Base-by-base conservation (phyloP, 2,888 invertebrate genomes). In the Agrenia bidenticulata region DNA sequence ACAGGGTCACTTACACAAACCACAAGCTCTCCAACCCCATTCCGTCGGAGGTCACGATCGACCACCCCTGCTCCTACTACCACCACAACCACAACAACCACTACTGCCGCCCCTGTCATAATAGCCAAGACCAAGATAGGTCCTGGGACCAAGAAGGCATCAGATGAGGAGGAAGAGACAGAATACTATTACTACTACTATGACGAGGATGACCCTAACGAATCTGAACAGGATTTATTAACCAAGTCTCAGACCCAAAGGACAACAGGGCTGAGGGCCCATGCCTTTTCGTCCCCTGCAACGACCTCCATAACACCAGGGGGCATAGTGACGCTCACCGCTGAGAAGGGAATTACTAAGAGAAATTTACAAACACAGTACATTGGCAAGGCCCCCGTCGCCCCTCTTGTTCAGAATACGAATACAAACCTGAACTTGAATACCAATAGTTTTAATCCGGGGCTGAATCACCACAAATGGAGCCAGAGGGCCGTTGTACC, bases 181-280 rank as follows among this genome's bases (percentile, higher is more conserved):
- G 70, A 74, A 21, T 72, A 76, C 51, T 73, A 77, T 58, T 74
- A 76, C 39, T 73, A 75, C 19, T 77, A 76, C 32, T 77, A 78
- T 17, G 82, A 82, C 39, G 83, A 83, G 63, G 81, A 84, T 15
- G 88, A 88, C 59, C 84, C 80, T 78, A 90, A 19, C 15, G 24
- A 15, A 2, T 7, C 50, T 15, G 26, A 51, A 19, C 58, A 67
- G 24, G 70, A 70, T 45, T 50, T 70, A 37, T 45, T 67, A 11
- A 61, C 65, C 49, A 70, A 70, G 53, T 72, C 72, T n/a, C 72
- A 69, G 24, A 67, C 67, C 0, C 72, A 69, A 62, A 32, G 64
- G 53, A 61, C 63, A 0, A 63, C 61, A 2, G 64, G 66, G 13
- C 63, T 63, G 1, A 59, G 63, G n/a, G 57, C 66, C 4, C 56